A percentile compares a stretch with the other conserved stretches of the same genome.
phyloP scores from a whole-genome alignment of 2,888 invertebrate species.

The Sericinus montela region DNA sequence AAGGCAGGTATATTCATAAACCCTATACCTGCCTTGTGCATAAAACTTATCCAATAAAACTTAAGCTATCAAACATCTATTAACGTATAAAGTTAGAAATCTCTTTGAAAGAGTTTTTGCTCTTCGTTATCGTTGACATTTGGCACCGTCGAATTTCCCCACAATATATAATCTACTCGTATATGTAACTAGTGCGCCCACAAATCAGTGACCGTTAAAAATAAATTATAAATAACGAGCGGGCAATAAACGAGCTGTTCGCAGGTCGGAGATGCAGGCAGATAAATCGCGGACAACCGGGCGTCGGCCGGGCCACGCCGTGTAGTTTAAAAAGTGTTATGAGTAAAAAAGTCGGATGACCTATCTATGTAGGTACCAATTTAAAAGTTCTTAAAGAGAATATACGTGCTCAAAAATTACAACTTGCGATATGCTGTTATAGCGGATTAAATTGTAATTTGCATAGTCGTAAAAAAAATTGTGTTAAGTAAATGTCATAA shows the following conservation, averaged over 20 bases:
- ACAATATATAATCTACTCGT: not conserved
- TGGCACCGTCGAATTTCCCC: slow-evolving; percentile 5
- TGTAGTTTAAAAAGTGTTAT: slow-evolving; percentile 59
- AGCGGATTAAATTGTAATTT: not conserved
- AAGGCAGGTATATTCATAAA: too few relatives aligned
- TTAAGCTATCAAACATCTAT: too few relatives aligned
- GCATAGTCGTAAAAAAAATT: not conserved
- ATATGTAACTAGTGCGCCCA: slow-evolving; percentile 44
- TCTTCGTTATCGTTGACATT: slow-evolving; percentile 1
- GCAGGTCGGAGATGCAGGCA: slow-evolving; percentile 71
- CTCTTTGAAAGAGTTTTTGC: not conserved
- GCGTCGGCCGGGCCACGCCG: slow-evolving; percentile 39
- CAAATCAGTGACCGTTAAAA: slow-evolving; percentile 76
- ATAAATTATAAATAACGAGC: slow-evolving; percentile 79
- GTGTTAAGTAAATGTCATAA: too few relatives aligned
- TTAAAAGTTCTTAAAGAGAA: slow-evolving; percentile 1
- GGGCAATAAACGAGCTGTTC: slow-evolving; percentile 73
- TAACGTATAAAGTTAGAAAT: not conserved
- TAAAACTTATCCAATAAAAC: too few relatives aligned
- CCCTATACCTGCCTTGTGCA: too few relatives aligned
- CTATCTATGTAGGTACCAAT: slow-evolving; percentile 35
- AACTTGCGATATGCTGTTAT: not conserved
- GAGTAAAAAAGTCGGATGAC: slow-evolving; percentile 50
- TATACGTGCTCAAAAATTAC: slow-evolving; percentile 1
- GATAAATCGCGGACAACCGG: slow-evolving; percentile 65